phyloP scores from a whole-genome alignment of 92 coral and sea anemone genomes.

The Phenganax marumi region DNA sequence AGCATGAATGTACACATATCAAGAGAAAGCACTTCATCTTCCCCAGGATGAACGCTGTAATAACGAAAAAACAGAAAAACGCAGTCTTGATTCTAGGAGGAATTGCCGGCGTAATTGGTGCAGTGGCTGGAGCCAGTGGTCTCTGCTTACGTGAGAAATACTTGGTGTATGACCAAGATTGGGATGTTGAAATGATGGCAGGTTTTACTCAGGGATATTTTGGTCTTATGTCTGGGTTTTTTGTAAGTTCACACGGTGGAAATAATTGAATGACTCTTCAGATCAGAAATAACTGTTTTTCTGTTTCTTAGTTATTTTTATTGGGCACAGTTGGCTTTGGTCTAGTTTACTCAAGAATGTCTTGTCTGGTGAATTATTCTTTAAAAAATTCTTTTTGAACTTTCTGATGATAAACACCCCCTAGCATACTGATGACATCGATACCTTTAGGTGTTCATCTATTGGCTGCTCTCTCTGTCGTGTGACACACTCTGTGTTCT shows the following conservation, averaged over 20 bases:
- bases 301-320: constrained; percentile 10
- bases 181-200: constrained; percentile 8
- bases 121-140: constrained; percentile 9
- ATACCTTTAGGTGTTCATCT: constrained; percentile 22
- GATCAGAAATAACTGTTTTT: background rate
- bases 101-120: constrained; percentile 23
- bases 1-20: too few species aligned
- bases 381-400: background rate
- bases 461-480: constrained; percentile 13
- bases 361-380: constrained; percentile 17
- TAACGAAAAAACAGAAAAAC: constrained; percentile 33
- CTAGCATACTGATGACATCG: background rate
- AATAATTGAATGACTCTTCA: background rate
- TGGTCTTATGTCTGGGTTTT: constrained; percentile 40
- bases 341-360: constrained; percentile 16
- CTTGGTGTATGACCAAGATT: constrained; percentile 13
- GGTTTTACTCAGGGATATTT: constrained; percentile 32
- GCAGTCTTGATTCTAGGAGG: constrained; percentile 24
- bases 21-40: background rate
- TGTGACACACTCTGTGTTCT: constrained; percentile 35
- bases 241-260: background rate
- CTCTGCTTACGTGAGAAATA: constrained; percentile 4
- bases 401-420: background rate
- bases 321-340: constrained; percentile 30
- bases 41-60: constrained; percentile 21